Evolutionary conservation across 2,113 vertebrate species (phyloP).

Genomic region (Collichthys lucidus): DNA sequence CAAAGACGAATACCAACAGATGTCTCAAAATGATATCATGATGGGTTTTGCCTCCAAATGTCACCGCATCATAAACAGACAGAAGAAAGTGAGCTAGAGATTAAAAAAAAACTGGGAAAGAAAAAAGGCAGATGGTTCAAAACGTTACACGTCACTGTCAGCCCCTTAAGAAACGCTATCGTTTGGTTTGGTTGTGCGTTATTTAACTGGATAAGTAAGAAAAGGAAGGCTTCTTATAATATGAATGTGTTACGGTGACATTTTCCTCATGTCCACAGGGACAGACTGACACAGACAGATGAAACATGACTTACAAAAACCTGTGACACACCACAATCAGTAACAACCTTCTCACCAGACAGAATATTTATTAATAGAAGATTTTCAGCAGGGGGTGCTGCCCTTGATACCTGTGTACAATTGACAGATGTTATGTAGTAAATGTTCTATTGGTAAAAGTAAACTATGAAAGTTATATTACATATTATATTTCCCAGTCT

Average conservation of each 20-base stretch:
- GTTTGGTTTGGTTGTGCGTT: not conserved
- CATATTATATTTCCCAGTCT: no score
- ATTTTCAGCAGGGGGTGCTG: no score
- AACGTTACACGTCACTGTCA: slow-evolving; percentile 12
- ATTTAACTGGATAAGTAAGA: not conserved
- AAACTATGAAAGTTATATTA: no score
- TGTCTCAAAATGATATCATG: slow-evolving; percentile 43
- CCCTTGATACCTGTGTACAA: no score
- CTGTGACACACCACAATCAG: not conserved
- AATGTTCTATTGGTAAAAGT: no score
- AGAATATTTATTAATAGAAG: no score
- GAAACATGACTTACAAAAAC: not conserved
- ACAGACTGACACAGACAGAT: not conserved
- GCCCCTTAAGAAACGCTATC: not conserved
- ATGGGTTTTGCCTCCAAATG: slow-evolving; percentile 49
- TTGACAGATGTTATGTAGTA: no score
- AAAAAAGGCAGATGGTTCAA: not conserved
- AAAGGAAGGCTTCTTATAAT: slow-evolving; percentile 4
- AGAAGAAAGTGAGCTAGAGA: not conserved
- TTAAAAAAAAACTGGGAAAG: not conserved
- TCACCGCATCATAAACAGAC: slow-evolving; percentile 27
- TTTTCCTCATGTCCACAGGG: not conserved
- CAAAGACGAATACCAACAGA: slow-evolving; percentile 48
- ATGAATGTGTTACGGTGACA: not conserved
- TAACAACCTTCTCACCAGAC: no score